Base-by-base conservation (phyloP, 2,888 invertebrate genomes). In the Macrophya annulata region DNA sequence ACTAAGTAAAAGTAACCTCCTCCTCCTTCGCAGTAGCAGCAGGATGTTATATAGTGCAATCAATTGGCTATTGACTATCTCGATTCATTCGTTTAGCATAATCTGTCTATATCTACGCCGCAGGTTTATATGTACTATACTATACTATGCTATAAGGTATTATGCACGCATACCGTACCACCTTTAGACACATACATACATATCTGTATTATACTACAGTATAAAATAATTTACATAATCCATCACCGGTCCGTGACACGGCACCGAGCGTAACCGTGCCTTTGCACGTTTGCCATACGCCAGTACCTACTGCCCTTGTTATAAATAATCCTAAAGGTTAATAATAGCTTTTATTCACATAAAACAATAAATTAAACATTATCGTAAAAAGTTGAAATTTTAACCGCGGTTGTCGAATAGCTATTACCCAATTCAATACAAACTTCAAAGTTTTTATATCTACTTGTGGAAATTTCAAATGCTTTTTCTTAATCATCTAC, bases 181-280 rank as follows among this genome's bases (percentile, higher is more conserved):
- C 37, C 17, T 5, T 1, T 5, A n/a, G 9, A 55, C 5, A 68
- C 31, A 68, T 31, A 25, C 45, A 15, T 45, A 45, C 74, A 74
- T 21, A 48, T 15, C 71, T 43, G n/a, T 15, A 45, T 37, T 55
- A 43, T 51, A 21, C 40, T 43, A n/a, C 5, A 37, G 51, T 62
- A 81, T 17, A 81, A 59, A 62, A 81, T 51, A 77, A 85, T 85
- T 85, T 85, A 65, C 85, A 85, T 85, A 85, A 85, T 85, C 77
- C 85, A 65, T 85, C 85, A 85, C 77, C 43, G 68, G 83, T 85
- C 37, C 85, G 79, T 85, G 77, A 62, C 85, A 68, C 76, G 85
- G 85, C 48, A 68, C 37, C 51, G 79, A 77, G 77, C 55, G 37
- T 84, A 84, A 84, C 72, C 48, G 84, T 83, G 65, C 59, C 31